Conservation (phyloP, 92 coral and sea anemone genomes). For the Heliopora coerulea region DNA sequence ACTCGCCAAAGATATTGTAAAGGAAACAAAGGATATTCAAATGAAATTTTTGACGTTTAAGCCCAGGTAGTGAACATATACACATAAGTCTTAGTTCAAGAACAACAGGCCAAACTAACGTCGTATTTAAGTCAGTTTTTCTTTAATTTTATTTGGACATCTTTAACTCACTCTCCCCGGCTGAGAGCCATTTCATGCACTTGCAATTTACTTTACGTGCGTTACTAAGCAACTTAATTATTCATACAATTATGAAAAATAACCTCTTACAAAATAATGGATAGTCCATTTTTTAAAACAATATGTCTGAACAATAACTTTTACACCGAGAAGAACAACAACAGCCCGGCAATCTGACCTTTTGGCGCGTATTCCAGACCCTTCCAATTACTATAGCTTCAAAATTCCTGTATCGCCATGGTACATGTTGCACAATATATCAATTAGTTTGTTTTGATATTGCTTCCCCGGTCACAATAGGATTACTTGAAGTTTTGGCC, state of each 20-base stretch:
- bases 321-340: neutral
- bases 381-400: neutral
- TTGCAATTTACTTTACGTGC: neutral
- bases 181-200: too few relatives aligned
- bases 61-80: too few relatives aligned
- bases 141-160: too few relatives aligned
- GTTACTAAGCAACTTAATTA: conserved; percentile 3
- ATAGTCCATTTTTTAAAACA: too few relatives aligned
- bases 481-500: conserved; percentile 29
- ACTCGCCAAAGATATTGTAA: too few relatives aligned
- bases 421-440: neutral
- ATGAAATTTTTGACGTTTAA: too few relatives aligned
- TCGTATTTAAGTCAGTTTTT: too few relatives aligned
- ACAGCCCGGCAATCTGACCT: neutral
- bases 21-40: too few relatives aligned
- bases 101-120: too few relatives aligned
- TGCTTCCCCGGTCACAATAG: conserved; percentile 6
- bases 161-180: too few relatives aligned
- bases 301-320: too few relatives aligned
- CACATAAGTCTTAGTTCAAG: too few relatives aligned
- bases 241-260: neutral
- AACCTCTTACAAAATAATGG: neutral
- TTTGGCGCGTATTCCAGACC: neutral
- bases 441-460: conserved; percentile 14
- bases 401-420: neutral